Evolutionary conservation across 2,113 vertebrate species (phyloP).

Genomic region (Pundamilia nyererei): DNA sequence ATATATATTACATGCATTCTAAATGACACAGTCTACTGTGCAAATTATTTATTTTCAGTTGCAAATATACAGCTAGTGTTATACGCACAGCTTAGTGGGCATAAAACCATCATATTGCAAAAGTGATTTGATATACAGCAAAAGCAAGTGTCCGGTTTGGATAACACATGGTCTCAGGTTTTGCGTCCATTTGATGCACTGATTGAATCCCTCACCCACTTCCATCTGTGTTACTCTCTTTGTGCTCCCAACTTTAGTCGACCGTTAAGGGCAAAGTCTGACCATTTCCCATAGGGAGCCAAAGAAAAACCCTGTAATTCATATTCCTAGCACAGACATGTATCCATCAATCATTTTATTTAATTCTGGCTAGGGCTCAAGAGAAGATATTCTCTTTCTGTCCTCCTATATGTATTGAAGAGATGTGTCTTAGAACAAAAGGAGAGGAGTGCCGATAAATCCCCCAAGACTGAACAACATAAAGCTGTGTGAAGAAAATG

Average conservation of each 20-base stretch:
- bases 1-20: neutral
- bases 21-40: neutral
- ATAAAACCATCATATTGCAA: neutral
- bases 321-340: conserved; percentile 59
- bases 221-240: neutral
- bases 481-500: conserved; percentile 37
- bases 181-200: neutral
- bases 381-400: conserved; percentile 46
- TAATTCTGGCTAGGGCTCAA: conserved; percentile 39
- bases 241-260: neutral
- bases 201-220: neutral
- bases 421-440: conserved; percentile 57
- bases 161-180: neutral
- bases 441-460: conserved; percentile 46
- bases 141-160: neutral
- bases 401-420: conserved; percentile 41
- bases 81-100: neutral
- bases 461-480: conserved; percentile 48
- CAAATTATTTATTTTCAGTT: neutral
- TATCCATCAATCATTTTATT: conserved; percentile 66
- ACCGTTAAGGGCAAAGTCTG: neutral
- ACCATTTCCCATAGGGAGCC: conserved; percentile 36
- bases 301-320: conserved; percentile 58
- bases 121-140: neutral
- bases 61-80: neutral